A percentile compares a stretch with the other conserved stretches of the same genome.
phyloP scores from a whole-genome alignment of 1,140 invertebrate species.

The Cotesia chilonis region DNA sequence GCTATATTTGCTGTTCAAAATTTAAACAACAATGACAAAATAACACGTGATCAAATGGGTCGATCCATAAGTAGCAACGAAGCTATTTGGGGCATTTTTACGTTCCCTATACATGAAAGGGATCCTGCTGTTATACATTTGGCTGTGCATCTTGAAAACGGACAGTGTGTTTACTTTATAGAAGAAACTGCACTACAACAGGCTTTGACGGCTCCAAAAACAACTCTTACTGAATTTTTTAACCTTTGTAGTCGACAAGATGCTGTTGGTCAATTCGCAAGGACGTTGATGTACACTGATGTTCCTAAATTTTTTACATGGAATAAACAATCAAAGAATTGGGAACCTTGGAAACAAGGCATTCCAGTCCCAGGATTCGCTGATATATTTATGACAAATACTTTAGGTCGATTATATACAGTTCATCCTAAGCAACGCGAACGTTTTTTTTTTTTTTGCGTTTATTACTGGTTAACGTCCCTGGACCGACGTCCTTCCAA shows the following conservation, averaged over 20 bases:
- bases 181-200: constrained; percentile 45
- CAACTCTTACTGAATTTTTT: constrained; percentile 59
- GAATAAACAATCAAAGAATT: constrained; percentile 53
- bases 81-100: constrained; percentile 61
- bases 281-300: constrained; percentile 60
- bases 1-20: constrained; percentile 42
- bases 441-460: constrained; percentile 60
- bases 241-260: constrained; percentile 45
- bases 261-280: constrained; percentile 53
- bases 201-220: constrained; percentile 19
- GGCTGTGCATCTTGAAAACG: constrained; percentile 59
- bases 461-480: constrained; percentile 60
- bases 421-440: constrained; percentile 40
- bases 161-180: constrained; percentile 59
- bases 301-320: constrained; percentile 41
- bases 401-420: no score
- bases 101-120: constrained; percentile 59
- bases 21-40: constrained; percentile 44
- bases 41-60: constrained; percentile 53
- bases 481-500: constrained; percentile 62
- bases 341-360: constrained; percentile 54
- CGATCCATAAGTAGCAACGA: constrained; percentile 61
- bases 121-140: constrained; percentile 44
- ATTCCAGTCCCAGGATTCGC: constrained; percentile 47
- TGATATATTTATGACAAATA: constrained; percentile 34